Evolutionary conservation across 1,140 invertebrate species (phyloP), one percentile per base, ranked within the genome.

Genomic region (Galleria mellonella): DNA sequence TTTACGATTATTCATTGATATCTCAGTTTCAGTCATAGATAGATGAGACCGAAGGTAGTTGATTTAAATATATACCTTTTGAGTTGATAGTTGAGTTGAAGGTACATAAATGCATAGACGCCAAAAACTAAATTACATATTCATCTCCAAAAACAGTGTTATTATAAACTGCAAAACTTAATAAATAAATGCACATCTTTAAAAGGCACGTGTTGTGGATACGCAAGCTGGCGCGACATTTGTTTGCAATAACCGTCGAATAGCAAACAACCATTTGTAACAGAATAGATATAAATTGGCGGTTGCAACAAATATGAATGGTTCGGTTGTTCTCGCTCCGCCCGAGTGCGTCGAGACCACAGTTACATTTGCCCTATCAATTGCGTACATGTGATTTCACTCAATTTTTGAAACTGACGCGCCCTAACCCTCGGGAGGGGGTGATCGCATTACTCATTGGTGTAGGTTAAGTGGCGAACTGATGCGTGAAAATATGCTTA

Each of bases 321-420:
- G 60, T 56, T 67, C 58, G 57, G 41, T 63, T 47, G 56, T 55
- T 62, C 60, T 59, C 59, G 54, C 54, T 53, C 53, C 50, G 65
- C 55, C 42, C 53, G 45, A 54, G 41, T 61, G 55, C 39, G 59
- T 55, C 55, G 43, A 49, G 47, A 50, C 54, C 28, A 55, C 47
- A 53, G 32, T 33, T 23, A 23, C 35, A 51, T 54, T 55, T 38
- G 71, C 60, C 74, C 74, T 75, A 79, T 82, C 76, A 75, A 81
- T 82, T 63, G 60, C 74, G 54, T 72, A 81, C 74, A 83, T 79
- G 81, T 72, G 72, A 84, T 81, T 84, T 81, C 81, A 81, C 76
- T 81, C 76, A 78, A 84, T 83, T 81, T 82, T 82, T 81, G 72
- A 83, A 81, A 78, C 69, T 81, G 75, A 82, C 76, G 66, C 69